A percentile compares a stretch with the other conserved stretches of the same genome.
Evolutionary conservation across 2,888 invertebrate species (phyloP).

Genomic region (Tinea trinotella): DNA sequence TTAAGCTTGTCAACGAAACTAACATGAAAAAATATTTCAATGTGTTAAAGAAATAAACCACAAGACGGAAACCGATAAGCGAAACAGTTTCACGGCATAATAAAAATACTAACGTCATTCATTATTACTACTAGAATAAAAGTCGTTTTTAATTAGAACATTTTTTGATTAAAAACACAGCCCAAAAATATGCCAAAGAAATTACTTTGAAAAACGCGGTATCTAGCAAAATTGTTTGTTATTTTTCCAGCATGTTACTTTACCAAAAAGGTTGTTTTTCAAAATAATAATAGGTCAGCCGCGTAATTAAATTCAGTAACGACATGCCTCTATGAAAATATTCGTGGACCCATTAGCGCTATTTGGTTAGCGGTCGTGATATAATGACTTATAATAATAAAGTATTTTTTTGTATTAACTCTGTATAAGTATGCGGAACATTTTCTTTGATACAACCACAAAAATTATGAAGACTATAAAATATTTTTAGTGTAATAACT

Average conservation of each 20-base stretch:
- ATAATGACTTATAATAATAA: neutral
- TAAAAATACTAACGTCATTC: constrained; percentile 4
- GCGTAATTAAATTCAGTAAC: constrained; percentile 16
- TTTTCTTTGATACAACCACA: no score
- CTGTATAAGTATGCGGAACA: neutral
- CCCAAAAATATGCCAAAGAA: neutral
- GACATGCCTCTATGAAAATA: constrained; percentile 15
- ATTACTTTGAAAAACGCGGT: neutral
- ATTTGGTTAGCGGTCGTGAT: constrained; percentile 2
- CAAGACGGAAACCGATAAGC: constrained; percentile 20
- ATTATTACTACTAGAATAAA: constrained; percentile 14
- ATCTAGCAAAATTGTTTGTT: neutral
- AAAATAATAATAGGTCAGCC: constrained; percentile 16
- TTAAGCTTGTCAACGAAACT: constrained; percentile 15
- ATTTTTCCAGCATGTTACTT: neutral
- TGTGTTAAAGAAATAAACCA: constrained; percentile 7
- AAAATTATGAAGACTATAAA: no score
- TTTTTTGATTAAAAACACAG: constrained; percentile 11
- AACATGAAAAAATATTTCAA: neutral
- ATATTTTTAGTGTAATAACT: no score
- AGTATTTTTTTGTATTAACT: neutral
- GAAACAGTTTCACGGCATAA: constrained; percentile 23
- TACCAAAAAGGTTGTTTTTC: constrained; percentile 2
- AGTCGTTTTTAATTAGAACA: constrained; percentile 18
- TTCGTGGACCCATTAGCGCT: constrained; percentile 6